These are phyloP conservation scores for Dasyurus viverrinus DNA, from an alignment of 2,113 vertebrate genomes.

Conservation along the genomic window DNA sequence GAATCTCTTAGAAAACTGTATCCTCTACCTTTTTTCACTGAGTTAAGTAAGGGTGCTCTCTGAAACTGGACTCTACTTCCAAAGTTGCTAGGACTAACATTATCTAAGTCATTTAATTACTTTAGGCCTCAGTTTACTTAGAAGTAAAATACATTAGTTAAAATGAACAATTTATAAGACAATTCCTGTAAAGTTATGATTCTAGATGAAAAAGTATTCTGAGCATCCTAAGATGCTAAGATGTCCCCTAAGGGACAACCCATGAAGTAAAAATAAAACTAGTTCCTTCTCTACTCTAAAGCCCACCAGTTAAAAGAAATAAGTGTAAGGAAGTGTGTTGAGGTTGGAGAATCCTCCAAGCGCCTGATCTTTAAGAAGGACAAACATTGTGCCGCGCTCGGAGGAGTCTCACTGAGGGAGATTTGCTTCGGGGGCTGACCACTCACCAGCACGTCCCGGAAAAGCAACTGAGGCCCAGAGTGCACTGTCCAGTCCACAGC, in stretches of 20 bases:
- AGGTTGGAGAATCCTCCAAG: conserved; percentile 7
- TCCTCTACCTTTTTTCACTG: neutral
- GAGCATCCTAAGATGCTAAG: too few relatives aligned
- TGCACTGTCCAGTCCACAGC: conserved; percentile 98
- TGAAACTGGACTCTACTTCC: neutral
- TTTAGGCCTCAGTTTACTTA: neutral
- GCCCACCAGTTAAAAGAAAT: conserved; percentile 40
- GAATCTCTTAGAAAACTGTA: neutral
- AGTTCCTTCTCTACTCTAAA: conserved; percentile 5
- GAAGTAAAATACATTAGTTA: neutral
- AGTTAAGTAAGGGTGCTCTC: neutral
- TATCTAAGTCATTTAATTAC: neutral
- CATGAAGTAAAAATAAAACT: neutral
- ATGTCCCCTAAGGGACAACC: neutral
- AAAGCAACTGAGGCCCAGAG: conserved; percentile 92
- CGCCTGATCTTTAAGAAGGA: neutral
- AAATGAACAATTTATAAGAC: neutral
- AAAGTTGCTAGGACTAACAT: neutral
- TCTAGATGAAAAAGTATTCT: conserved; percentile 28
- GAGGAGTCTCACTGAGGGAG: neutral
- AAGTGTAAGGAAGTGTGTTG: conserved; percentile 2
- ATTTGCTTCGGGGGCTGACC: neutral
- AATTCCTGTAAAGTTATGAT: neutral
- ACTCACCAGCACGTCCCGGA: conserved; percentile 96
- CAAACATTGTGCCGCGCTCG: neutral